Base-by-base conservation (phyloP, 2,797 vertebrate genomes). In the Sebastes kiyomatsui region DNA sequence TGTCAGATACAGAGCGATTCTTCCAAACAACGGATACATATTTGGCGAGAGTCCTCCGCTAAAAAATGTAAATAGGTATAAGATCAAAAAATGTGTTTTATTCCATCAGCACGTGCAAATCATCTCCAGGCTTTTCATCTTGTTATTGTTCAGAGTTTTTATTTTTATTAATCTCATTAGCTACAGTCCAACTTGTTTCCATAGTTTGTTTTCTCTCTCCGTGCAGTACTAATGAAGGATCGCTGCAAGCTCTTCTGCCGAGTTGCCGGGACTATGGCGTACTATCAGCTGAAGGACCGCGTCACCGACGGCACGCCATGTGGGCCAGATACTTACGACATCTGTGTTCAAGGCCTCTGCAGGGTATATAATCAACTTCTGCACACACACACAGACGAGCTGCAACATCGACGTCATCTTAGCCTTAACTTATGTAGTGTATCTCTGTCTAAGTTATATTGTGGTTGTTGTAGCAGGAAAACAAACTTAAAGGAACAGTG, bases 161-260 rank as follows among this genome's bases (percentile, higher is more conserved):
- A 11, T 49, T 66, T 66, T 68, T 42, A 46, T 54, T 60, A 62
- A 77, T 42, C 27, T 42, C 23, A 60, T 80, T 46, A 67, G 55
- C 13, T 18, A 0, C 11, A 20, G 22, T 74, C 10, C 46, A 67
- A 23, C 28, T 16, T 60, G 46, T 78, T 75, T 64, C 28, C 32
- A 7, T 32, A 8, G n/a, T 67, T 77, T 86, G 16, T 78, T 71
- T 77, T 77, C 58, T 27, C 74, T 73, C 78, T 88, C 80, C 88
- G 72, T 91, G 60, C 90, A 99, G 98, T 99, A 94, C 92, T 97
- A 78, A 94, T 98, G 95, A 99, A 99, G 95, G 98, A 99, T 95
- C 98, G 98, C 70, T 99, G 98, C 94, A 99, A 99, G 92, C 97
- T 99, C 75, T 99, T 98, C 94, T 99, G 98, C 90, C 97, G 97